Evolutionary conservation across 2,888 invertebrate genomes (phyloP).

Genomic region (Drosophila prostipennis): DNA sequence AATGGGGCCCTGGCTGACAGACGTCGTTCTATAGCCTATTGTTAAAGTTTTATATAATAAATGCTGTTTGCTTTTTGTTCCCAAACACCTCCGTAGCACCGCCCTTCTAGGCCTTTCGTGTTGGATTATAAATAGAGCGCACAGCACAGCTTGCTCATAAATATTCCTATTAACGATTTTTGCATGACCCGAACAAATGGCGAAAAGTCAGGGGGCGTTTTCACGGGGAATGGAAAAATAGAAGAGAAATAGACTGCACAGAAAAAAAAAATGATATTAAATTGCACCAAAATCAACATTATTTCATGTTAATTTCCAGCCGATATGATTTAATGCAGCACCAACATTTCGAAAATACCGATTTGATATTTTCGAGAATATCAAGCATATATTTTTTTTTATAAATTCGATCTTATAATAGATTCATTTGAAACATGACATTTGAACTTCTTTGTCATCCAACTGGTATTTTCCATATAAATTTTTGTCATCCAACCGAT

Average conservation of each 20-base stretch:
- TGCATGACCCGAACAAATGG: constrained; percentile 55
- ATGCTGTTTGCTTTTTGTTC: constrained; percentile 1
- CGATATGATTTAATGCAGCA: too few species aligned
- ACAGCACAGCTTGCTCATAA: constrained; percentile 37
- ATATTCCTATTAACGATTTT: constrained; percentile 50
- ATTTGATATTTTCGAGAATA: too few species aligned
- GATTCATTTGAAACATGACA: too few species aligned
- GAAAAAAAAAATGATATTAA: too few species aligned
- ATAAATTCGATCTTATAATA: too few species aligned
- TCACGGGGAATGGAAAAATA: constrained; percentile 15
- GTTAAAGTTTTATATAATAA: constrained; percentile 33
- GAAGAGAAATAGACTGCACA: constrained; percentile 3
- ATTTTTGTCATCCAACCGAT: too few species aligned
- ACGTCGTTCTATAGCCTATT: constrained; percentile 12
- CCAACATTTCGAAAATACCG: too few species aligned
- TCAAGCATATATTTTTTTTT: too few species aligned
- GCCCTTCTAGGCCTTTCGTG: constrained; percentile 28
- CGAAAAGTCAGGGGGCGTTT: constrained; percentile 27
- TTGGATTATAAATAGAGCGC: constrained; percentile 27
- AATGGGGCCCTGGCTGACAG: background rate
- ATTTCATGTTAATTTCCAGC: too few species aligned
- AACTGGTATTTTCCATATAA: too few species aligned
- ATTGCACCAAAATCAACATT: too few species aligned
- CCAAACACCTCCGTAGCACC: background rate
- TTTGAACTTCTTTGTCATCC: too few species aligned